phyloP scores from a whole-genome alignment of 2,113 vertebrate species.

The Numenius arquata region DNA sequence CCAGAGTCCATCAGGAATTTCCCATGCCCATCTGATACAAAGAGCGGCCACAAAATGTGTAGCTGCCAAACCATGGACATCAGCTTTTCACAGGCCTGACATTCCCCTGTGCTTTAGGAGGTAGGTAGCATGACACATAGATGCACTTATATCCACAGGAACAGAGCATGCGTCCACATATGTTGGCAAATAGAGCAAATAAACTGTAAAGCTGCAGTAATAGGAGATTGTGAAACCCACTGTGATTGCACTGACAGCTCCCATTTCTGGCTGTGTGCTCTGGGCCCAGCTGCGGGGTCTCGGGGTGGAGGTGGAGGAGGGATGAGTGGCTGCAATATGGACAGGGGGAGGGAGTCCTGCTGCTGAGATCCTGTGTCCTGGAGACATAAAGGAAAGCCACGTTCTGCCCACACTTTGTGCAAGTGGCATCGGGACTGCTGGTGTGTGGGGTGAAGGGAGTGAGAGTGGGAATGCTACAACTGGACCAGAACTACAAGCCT shows the following conservation, averaged over 20 bases:
- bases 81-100: background rate
- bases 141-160: background rate
- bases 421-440: background rate
- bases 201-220: conserved; percentile 20
- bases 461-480: background rate
- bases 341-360: background rate
- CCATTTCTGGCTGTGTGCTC: background rate
- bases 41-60: background rate
- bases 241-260: background rate
- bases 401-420: background rate
- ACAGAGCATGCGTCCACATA: background rate
- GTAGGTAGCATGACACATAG: background rate
- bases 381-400: background rate
- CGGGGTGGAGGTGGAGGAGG: background rate
- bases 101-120: background rate
- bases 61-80: background rate
- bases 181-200: conserved; percentile 5
- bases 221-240: conserved; percentile 29
- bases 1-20: conserved; percentile 42
- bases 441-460: background rate
- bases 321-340: background rate
- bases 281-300: background rate
- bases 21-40: conserved; percentile 46
- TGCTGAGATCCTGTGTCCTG: background rate
- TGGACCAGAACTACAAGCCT: background rate